These are phyloP conservation scores for Eupithecia pulchellata DNA, from an alignment of 2,888 invertebrate genomes.

Conservation along the genomic window DNA sequence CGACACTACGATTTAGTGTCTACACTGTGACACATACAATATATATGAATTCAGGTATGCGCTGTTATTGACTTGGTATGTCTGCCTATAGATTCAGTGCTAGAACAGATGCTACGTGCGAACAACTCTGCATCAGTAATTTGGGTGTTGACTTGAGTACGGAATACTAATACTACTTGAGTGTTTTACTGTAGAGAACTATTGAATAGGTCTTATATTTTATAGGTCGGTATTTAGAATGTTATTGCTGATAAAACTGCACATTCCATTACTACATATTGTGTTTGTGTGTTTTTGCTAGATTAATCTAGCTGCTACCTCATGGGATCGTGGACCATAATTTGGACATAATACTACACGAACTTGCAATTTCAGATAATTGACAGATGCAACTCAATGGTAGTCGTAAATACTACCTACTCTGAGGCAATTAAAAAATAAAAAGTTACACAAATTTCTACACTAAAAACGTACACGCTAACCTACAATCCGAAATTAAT, in stretches of 20 bases:
- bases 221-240: neutral
- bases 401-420: no score
- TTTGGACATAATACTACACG: no score
- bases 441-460: slow-evolving; percentile 24
- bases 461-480: no score
- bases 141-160: slow-evolving; percentile 11
- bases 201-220: neutral
- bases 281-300: neutral
- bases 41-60: neutral
- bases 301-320: neutral
- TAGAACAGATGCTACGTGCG: slow-evolving; percentile 6
- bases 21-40: neutral
- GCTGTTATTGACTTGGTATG: slow-evolving; percentile 6
- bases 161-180: neutral
- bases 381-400: neutral
- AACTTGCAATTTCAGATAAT: neutral
- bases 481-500: no score
- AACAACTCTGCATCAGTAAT: slow-evolving; percentile 13
- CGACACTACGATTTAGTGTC: neutral
- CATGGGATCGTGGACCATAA: no score
- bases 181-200: neutral
- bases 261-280: neutral
- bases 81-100: slow-evolving; percentile 1
- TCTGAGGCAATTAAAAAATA: no score
- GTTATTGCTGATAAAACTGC: neutral